phyloP scores from a whole-genome alignment of 2,113 vertebrate genomes.

The Carollia perspicillata region DNA sequence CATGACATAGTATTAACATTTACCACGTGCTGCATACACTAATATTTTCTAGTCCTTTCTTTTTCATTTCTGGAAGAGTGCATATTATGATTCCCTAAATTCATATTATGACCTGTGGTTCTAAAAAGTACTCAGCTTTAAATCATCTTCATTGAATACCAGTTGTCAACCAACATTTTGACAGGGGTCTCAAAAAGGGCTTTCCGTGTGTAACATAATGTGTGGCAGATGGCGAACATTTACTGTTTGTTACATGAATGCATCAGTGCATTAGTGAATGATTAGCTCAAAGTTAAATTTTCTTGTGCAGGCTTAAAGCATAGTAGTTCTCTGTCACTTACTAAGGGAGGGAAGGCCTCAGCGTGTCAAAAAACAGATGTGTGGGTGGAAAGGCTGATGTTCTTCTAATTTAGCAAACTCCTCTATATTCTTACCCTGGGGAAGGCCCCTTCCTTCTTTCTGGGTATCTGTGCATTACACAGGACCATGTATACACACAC shows the following conservation, averaged over 20 bases:
- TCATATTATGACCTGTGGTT: background rate
- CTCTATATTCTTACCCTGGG: background rate
- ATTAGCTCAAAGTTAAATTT: background rate
- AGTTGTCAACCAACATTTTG: background rate
- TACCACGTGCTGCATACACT: background rate
- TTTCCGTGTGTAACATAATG: background rate
- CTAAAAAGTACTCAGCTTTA: background rate
- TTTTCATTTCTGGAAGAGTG: background rate
- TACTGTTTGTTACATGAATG: conserved; percentile 2
- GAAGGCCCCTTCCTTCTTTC: background rate
- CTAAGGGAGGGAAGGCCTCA: background rate
- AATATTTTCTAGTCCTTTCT: background rate
- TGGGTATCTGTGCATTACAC: background rate
- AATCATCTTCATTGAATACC: background rate
- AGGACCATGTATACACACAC: background rate
- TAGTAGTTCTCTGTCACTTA: background rate
- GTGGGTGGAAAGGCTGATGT: background rate
- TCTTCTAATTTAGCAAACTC: background rate
- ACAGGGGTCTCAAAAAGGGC: background rate
- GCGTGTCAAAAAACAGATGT: background rate
- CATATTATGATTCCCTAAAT: background rate
- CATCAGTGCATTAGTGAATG: background rate
- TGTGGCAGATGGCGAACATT: background rate
- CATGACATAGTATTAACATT: background rate
- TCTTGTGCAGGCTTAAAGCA: background rate